Conservation (phyloP, 2,113 vertebrate species). For the Butastur rufipennis region DNA sequence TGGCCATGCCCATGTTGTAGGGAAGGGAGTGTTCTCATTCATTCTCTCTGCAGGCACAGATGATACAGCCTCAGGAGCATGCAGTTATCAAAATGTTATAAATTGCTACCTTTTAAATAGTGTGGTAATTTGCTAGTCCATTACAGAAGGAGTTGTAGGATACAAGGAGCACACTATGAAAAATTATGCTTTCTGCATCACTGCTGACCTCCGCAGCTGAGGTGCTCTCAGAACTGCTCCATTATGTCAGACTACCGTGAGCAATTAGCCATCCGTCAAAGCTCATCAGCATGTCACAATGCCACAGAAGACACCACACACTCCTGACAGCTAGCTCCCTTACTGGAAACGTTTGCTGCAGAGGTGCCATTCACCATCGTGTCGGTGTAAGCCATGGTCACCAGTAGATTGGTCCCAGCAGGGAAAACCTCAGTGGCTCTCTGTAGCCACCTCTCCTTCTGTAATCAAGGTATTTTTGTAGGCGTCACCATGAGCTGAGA, state of each 20-base stretch:
- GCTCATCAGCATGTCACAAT: neutral
- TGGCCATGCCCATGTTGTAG: neutral
- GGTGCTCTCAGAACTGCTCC: neutral
- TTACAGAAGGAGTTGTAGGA: conserved; percentile 14
- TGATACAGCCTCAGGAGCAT: neutral
- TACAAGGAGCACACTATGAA: neutral
- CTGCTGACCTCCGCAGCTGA: neutral
- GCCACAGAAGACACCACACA: neutral
- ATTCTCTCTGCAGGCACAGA: neutral
- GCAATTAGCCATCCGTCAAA: neutral
- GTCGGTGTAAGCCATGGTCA: neutral
- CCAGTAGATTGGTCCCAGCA: neutral
- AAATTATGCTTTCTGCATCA: neutral
- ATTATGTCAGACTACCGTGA: neutral
- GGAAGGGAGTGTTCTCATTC: neutral
- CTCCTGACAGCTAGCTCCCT: neutral
- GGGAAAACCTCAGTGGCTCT: neutral
- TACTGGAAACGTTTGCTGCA: accelerated
- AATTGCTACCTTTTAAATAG: conserved; percentile 33
- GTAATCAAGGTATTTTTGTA: neutral
- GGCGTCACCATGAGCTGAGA: neutral
- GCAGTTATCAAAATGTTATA: conserved; percentile 30
- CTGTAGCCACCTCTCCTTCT: neutral
- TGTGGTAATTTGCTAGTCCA: conserved; percentile 29
- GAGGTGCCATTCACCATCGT: no score